Evolutionary conservation across 1,140 invertebrate genomes (phyloP).

Genomic region (Nasonia vitripennis): DNA sequence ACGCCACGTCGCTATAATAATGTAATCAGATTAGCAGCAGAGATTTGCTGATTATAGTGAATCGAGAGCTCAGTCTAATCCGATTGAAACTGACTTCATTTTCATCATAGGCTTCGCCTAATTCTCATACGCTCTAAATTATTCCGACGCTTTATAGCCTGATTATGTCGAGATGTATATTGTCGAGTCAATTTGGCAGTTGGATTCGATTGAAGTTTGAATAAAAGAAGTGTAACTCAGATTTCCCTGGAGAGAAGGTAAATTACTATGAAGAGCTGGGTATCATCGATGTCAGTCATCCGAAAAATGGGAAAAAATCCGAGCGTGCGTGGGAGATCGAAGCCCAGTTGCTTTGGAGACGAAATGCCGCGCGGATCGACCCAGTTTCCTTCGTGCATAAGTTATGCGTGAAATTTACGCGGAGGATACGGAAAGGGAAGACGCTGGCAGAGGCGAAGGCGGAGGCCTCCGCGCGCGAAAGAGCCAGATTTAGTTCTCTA

Average conservation of each 20-base stretch:
- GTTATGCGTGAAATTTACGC: constrained; percentile 1
- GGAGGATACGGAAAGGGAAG: not conserved
- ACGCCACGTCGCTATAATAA: not conserved
- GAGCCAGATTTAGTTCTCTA: not conserved
- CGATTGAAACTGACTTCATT: not conserved
- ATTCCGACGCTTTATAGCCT: not conserved
- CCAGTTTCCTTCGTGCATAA: not conserved
- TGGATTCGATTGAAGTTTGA: not conserved
- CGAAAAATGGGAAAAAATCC: not conserved
- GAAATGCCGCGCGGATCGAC: not conserved
- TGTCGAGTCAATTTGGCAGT: no score
- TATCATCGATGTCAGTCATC: not conserved
- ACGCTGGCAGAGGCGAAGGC: no score
- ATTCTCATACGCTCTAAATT: not conserved
- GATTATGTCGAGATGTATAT: not conserved
- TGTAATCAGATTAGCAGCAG: not conserved
- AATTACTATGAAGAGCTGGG: not conserved
- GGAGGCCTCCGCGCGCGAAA: no score
- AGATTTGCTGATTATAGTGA: not conserved
- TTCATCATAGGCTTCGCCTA: not conserved
- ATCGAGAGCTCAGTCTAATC: not conserved
- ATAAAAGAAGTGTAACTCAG: not conserved
- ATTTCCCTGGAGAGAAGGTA: not conserved
- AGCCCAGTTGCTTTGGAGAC: not conserved
- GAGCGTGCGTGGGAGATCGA: no score